These are phyloP conservation scores for Macrophya alboannulata DNA, from an alignment of 2,888 invertebrate species.

Conservation along the genomic window DNA sequence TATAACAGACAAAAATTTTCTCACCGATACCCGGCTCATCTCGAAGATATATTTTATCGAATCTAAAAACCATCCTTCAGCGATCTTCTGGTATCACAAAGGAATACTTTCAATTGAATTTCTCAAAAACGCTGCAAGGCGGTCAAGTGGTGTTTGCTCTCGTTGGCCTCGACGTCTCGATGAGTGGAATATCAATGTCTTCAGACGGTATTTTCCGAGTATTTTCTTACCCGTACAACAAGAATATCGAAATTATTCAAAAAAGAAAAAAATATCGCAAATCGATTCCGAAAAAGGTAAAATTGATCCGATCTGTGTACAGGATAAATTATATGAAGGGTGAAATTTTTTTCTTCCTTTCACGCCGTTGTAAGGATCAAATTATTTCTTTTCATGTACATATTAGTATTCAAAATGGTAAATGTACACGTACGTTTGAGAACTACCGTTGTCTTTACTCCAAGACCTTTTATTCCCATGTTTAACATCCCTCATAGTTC, in stretches of 20 bases:
- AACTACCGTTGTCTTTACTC: background rate
- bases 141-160: slow-evolving; percentile 17
- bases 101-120: slow-evolving; percentile 21
- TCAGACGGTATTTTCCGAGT: background rate
- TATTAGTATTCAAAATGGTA: slow-evolving; percentile 8
- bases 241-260: background rate
- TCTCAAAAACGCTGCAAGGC: background rate
- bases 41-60: background rate
- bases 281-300: background rate
- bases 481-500: slow-evolving; percentile 20
- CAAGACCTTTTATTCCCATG: background rate
- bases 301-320: background rate
- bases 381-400: background rate
- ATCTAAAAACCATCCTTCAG: background rate
- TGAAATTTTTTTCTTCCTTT: background rate
- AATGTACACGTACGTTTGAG: background rate
- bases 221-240: background rate
- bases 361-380: background rate
- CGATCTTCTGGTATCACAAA: background rate
- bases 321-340: background rate
- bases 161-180: background rate
- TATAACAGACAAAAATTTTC: too few relatives aligned
- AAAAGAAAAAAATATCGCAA: background rate
- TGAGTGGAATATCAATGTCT: slow-evolving; percentile 30
- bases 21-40: background rate